Conservation (phyloP, 2,888 invertebrate species). For the Prenolepis imparis region DNA sequence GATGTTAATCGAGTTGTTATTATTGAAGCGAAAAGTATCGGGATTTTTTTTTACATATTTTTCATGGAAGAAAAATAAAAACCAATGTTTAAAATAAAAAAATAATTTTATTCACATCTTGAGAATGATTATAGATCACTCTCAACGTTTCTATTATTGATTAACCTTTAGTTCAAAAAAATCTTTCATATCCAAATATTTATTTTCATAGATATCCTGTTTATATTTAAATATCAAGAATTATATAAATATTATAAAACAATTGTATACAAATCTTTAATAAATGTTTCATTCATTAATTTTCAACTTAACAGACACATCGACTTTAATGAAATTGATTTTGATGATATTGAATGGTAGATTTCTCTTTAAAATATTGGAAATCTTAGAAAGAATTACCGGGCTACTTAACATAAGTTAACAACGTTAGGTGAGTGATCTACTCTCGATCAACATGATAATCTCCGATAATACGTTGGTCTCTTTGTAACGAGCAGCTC, state of each 20-base stretch:
- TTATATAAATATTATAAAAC: background rate
- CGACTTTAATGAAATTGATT: background rate
- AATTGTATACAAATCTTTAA: background rate
- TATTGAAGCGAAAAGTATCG: background rate
- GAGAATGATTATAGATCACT: background rate
- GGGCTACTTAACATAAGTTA: slow-evolving; percentile 26
- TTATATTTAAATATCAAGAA: background rate
- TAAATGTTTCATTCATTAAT: background rate
- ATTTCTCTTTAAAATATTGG: background rate
- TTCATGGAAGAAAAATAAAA: background rate
- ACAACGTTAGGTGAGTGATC: background rate
- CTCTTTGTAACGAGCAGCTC: slow-evolving; percentile 33
- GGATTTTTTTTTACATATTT: background rate
- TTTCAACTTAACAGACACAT: background rate
- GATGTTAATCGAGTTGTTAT: slow-evolving; percentile 10
- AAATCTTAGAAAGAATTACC: background rate
- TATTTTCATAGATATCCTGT: background rate
- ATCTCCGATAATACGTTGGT: slow-evolving; percentile 46
- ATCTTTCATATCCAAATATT: background rate
- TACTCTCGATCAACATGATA: slow-evolving; percentile 31
- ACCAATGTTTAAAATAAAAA: slow-evolving; percentile 4
- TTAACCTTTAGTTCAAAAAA: background rate
- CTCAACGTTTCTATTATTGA: no score
- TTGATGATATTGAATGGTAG: background rate
- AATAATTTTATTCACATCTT: slow-evolving; percentile 1